Evolutionary conservation across 92 coral and sea anemone species (phyloP), one percentile per base, ranked within the genome.

Genomic region (Muricea muricata): DNA sequence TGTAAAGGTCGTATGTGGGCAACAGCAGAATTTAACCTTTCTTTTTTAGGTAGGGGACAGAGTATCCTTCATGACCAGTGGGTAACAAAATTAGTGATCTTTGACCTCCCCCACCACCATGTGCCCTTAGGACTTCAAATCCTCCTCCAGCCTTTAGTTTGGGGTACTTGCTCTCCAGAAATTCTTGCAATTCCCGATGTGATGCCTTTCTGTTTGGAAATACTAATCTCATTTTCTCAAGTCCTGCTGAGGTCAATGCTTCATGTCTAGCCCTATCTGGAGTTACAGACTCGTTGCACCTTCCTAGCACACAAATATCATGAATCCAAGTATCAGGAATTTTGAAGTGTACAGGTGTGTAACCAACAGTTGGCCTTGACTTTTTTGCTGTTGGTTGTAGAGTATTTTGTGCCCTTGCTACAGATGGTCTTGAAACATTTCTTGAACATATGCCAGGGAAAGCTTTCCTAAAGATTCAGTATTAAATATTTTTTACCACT

Each of bases 391-490:
- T 34, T 42, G 79, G 61, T 28, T 73, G 79, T 42, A 4, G 23
- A 21, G 79, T 73, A 18, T 50, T 65, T 20, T 23, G 37, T 61
- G 47, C 63, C 40, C 75, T 60, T 60, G 55, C 48, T 25, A 75
- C 65, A 24, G 60, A 61, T 65, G 86, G 78, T 40, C 86, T 69
- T 46, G 84, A 45, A 50, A 85, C 92, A 85, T 81, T 89, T 48
- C 89, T 79, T 72, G 92, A 85, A 65, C 92, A 89, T 32, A 89
- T 75, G 7, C 87, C 92, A 29, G 92, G 92, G 47, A 80, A 89
- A 56, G 75, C 74, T 66, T 80, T 89, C 52, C 92, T 85, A 54
- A 32, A 83, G 34, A 20, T 61, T 24, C 58, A 63, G 41, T 13
- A 40, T 54, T 9, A 78, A 45, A n/a, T n/a, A n/a, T n/a, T n/a